A percentile compares a stretch with the other conserved stretches of the same genome.
Conservation (phyloP, 2,888 invertebrate species). For the Sipha maydis region DNA sequence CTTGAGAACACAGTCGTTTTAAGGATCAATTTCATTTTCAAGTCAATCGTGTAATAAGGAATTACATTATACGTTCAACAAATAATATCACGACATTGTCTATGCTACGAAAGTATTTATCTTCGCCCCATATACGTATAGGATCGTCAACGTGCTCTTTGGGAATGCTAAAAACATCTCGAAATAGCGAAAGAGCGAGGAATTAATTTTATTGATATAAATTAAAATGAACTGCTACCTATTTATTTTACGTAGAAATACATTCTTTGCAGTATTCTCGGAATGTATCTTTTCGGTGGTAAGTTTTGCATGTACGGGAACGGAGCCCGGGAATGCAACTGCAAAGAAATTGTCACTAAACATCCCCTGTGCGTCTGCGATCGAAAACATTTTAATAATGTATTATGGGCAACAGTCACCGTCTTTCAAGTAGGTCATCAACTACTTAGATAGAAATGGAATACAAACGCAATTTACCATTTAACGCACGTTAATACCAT, state of each 20-base stretch:
- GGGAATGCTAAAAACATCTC: neutral
- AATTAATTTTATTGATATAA: neutral
- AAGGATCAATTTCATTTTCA: no score
- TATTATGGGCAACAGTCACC: constrained; percentile 96
- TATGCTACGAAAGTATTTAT: no score
- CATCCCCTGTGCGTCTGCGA: constrained; percentile 93
- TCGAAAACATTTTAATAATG: constrained; percentile 98
- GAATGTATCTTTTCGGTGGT: constrained; percentile 99
- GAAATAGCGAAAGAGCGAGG: neutral
- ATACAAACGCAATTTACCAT: constrained; percentile 55
- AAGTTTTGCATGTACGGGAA: constrained; percentile 98
- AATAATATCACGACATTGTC: no score
- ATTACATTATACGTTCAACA: no score
- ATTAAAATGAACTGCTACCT: constrained; percentile 33
- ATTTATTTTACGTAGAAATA: constrained; percentile 57
- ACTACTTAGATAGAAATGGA: constrained; percentile 37
- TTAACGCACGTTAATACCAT: no score
- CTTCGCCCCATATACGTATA: neutral
- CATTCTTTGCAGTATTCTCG: constrained; percentile 85
- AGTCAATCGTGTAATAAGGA: no score
- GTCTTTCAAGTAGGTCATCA: constrained; percentile 89
- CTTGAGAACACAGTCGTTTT: no score
- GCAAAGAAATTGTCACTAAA: constrained; percentile 89
- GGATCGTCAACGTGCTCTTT: neutral
- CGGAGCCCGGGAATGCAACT: constrained; percentile 88